phyloP scores from a whole-genome alignment of 2,888 invertebrate species.

The Trachelus tabidus region DNA sequence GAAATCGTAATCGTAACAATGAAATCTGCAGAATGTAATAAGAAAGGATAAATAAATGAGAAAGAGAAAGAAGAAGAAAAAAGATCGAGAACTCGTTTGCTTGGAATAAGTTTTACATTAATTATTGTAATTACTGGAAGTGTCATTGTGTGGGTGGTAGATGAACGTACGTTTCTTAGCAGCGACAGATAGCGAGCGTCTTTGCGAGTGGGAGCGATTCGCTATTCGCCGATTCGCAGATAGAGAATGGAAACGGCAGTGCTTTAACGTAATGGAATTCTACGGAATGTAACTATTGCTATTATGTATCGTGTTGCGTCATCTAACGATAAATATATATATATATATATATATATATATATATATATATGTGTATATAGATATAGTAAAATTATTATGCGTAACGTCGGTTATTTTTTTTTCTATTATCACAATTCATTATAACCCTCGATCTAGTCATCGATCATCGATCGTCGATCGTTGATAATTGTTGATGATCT shows the following conservation, averaged over 20 bases:
- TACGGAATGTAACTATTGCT: conserved; percentile 44
- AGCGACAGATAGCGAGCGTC: neutral
- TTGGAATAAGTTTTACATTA: neutral
- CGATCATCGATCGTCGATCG: neutral
- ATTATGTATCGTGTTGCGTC: neutral
- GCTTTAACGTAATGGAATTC: conserved; percentile 52
- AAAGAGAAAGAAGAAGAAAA: neutral
- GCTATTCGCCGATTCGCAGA: neutral
- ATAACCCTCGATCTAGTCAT: neutral
- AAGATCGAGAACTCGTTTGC: neutral
- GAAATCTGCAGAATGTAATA: neutral
- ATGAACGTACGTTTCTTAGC: neutral
- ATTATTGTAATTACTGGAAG: neutral
- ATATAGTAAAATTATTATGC: conserved; percentile 8
- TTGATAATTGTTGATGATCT: neutral
- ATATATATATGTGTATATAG: neutral
- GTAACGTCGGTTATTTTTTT: conserved; percentile 24
- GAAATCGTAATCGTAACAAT: neutral
- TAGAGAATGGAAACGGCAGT: neutral
- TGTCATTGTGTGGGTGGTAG: neutral
- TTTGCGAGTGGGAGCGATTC: neutral
- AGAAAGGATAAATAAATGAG: neutral
- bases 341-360: too few species aligned
- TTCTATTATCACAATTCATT: neutral
- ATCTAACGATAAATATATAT: neutral